Evolutionary conservation across 2,888 invertebrate species (phyloP).

Genomic region (Melanargia galathea): DNA sequence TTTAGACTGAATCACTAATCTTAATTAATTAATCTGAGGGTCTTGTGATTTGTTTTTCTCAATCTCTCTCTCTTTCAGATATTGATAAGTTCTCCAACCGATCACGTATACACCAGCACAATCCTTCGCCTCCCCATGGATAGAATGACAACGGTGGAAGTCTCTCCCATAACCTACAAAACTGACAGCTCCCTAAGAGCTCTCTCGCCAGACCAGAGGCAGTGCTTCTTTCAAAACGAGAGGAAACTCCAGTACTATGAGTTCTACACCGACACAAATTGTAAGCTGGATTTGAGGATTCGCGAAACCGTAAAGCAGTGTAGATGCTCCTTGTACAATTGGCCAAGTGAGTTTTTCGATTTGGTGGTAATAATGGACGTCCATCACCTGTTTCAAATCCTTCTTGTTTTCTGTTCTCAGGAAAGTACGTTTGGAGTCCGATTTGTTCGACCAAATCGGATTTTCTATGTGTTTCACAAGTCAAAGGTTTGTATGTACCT

Average conservation of each 20-base stretch:
- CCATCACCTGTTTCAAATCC: not conserved
- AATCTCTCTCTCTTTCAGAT: slow-evolving; percentile 56
- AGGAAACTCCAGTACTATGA: slow-evolving; percentile 63
- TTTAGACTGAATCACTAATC: too few species aligned
- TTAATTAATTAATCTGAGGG: too few species aligned
- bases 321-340: slow-evolving; percentile 70
- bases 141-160: slow-evolving; percentile 72
- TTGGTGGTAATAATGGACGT: not conserved
- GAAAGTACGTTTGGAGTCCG: slow-evolving; percentile 57
- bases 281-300: slow-evolving; percentile 77
- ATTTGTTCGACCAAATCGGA: slow-evolving; percentile 65
- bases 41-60: not conserved
- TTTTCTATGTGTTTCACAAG: slow-evolving; percentile 60
- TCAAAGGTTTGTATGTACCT: slow-evolving; percentile 54
- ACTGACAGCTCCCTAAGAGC: slow-evolving; percentile 62
- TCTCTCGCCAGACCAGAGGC: slow-evolving; percentile 60
- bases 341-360: slow-evolving; percentile 66
- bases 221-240: slow-evolving; percentile 75
- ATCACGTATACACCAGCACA: slow-evolving; percentile 71
- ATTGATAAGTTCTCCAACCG: slow-evolving; percentile 69
- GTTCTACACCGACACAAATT: slow-evolving; percentile 80
- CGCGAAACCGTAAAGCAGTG: slow-evolving; percentile 70
- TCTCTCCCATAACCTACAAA: slow-evolving; percentile 70
- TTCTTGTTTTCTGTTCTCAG: slow-evolving; percentile 49
- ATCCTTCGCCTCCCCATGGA: slow-evolving; percentile 74